Base-by-base conservation (phyloP, 2,888 invertebrate species). In the Lycia hirtaria region DNA sequence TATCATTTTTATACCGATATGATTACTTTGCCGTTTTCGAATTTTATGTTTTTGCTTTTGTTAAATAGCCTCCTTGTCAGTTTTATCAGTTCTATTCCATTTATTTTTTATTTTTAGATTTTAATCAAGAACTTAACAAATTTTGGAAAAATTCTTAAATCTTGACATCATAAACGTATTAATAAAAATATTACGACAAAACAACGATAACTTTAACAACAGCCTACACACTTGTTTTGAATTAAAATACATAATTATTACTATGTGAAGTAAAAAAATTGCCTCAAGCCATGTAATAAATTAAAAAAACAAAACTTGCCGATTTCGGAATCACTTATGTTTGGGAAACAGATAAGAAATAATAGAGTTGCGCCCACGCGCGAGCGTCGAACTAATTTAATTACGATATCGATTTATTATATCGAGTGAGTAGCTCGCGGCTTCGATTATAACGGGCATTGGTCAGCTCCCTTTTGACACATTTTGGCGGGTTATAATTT, bases 341-440 rank as follows among this genome's bases (percentile, higher is more conserved):
- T 71, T 73, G 69, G 72, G 67, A 71, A 75, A 76, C 61, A 71
- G 72, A 75, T 75, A 75, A 75, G 68, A 66, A 64, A 63, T 62
- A 63, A 64, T 64, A 60, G 63, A 62, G 58, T 64, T 32, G 56
- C 65, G 58, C 86, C 85, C 75, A 87, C 86, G 76, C 78, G 38
- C 9, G 56, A 63, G 63, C 68, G 33, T 72, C 71, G 72, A 67
- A 80, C 80, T 81, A 85, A 85, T 87, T 85, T 80, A 85, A 86
- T 87, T 85, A 85, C 76, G 75, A 76, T 72, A 72, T 76, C 74
- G 78, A 78, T 78, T 75, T 67, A 68, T 66, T 76, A 81, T 71
- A 72, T 67, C 76, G 74, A 62, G 17, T 45, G 37, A 15, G 44
- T 58, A 35, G 48, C 52, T 52, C 19, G 48, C 52, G 52, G 57